Evolutionary conservation across 2,797 vertebrate species (phyloP), one percentile per base, ranked within the genome.

Genomic region (Tauraco hartlaubi): DNA sequence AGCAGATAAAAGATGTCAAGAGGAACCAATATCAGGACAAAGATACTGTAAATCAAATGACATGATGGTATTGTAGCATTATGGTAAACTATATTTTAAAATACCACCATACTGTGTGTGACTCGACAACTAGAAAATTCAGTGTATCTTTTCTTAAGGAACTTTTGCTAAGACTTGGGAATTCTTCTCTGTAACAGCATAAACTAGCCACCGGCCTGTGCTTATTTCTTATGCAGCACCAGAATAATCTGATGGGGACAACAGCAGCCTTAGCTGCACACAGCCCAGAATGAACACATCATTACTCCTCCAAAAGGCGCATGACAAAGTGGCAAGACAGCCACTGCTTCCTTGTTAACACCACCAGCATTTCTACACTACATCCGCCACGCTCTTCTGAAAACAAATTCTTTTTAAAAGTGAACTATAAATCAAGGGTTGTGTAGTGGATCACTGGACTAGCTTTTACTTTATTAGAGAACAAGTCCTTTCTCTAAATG

Each of bases 171-270:
- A 56, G 25, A 59, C 66, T 80, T 85, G 48, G 49, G 54, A 85
- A 82, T 63, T 92, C 48, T 68, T 46, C 43, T 69, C 73, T 49
- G 2, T 39, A 79, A n/a, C 20, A 90, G 39, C 56, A 92, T 64
- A 73, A 96, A 91, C 54, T 56, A 94, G 88, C 79, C 88, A 80
- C 63, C 78, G 63, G 63, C 74, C 80, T 35, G 61, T 85, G 91
- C 33, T 80, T 76, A 71, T 58, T 93, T 55, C 88, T 80, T 94
- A 55, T 63, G 92, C 91, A 95, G 88, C 88, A 92, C 81, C 88
- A 95, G 91, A 97, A 85, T 76, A 84, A 83, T 82, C 37, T 73
- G 77, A 83, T 3, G 73, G 58, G 68, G 16, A 62, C 59, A 92
- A 46, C 8, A 67, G 29, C 33, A 56, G 66, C 56, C 15, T 62